Conservation (phyloP, 2,113 vertebrate species). For the Spea multiplicata region DNA sequence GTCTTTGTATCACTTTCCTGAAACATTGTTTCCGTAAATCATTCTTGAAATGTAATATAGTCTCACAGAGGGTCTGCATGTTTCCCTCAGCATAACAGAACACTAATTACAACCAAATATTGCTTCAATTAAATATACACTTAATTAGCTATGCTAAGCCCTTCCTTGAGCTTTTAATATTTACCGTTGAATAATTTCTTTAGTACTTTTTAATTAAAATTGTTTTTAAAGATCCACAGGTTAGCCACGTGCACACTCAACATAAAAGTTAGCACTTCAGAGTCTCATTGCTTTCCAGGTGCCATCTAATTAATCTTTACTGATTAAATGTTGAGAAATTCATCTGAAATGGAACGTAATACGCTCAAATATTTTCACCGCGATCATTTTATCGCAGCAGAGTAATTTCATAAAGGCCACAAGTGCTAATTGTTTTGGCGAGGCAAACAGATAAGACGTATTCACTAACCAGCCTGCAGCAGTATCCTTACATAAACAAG, state of each 20-base stretch:
- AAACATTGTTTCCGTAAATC: constrained; percentile 44
- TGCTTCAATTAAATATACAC: constrained; percentile 74
- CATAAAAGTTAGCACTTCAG: constrained; percentile 67
- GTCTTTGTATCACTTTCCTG: constrained; percentile 43
- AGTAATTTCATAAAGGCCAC: constrained; percentile 58
- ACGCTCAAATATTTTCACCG: constrained; percentile 59
- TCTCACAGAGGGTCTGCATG: constrained; percentile 65
- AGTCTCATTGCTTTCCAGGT: constrained; percentile 64
- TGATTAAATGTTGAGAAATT: constrained; percentile 73
- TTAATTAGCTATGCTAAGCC: constrained; percentile 76
- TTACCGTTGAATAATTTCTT: constrained; percentile 71
- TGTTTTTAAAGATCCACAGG: constrained; percentile 68
- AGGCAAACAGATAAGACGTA: constrained; percentile 51
- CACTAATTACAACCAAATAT: constrained; percentile 74
- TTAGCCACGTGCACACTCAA: constrained; percentile 65
- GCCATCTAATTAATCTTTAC: constrained; percentile 72
- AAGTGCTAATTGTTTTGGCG: constrained; percentile 62
- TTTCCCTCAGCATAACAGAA: constrained; percentile 69
- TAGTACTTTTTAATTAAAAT: constrained; percentile 76
- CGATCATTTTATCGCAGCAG: constrained; percentile 60
- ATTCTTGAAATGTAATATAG: constrained; percentile 61
- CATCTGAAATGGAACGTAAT: constrained; percentile 64
- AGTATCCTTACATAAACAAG: background rate
- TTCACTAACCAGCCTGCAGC: background rate
- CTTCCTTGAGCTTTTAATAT: constrained; percentile 69